Evolutionary conservation across 2,113 vertebrate species (phyloP).

Genomic region (Varanus komodoensis): DNA sequence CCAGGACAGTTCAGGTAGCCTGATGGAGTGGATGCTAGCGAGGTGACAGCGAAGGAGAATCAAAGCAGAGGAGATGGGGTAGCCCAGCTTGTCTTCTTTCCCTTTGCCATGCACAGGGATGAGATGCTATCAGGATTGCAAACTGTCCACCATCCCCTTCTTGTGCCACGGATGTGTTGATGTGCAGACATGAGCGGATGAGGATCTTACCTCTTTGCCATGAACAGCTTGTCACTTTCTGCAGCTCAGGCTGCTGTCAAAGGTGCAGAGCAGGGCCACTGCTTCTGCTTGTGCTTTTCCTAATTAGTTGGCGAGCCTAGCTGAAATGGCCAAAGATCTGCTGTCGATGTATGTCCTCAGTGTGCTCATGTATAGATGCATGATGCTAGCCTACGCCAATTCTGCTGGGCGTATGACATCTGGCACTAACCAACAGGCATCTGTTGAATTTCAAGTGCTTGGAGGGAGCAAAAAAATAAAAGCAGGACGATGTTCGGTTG

Average conservation of each 20-base stretch:
- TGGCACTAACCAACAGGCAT: neutral
- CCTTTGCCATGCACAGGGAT: no score
- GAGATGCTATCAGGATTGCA: neutral
- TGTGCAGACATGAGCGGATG: neutral
- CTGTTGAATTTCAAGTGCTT: neutral
- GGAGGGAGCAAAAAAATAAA: neutral
- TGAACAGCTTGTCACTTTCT: neutral
- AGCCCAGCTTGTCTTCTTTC: no score
- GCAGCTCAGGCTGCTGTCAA: neutral
- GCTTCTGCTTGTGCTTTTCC: neutral
- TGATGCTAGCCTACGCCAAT: neutral
- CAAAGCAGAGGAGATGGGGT: no score
- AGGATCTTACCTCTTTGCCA: neutral
- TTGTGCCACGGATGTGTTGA: neutral
- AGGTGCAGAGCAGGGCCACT: neutral
- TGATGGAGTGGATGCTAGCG: no score
- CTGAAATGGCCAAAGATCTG: neutral
- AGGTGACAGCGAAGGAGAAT: no score
- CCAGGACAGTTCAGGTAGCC: no score
- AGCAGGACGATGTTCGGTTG: neutral
- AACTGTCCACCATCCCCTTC: neutral
- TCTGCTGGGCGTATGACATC: neutral
- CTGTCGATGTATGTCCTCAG: neutral
- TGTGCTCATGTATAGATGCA: neutral
- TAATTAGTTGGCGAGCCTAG: neutral